phyloP scores from a whole-genome alignment of 2,113 vertebrate species.

The Callipepla californica region DNA sequence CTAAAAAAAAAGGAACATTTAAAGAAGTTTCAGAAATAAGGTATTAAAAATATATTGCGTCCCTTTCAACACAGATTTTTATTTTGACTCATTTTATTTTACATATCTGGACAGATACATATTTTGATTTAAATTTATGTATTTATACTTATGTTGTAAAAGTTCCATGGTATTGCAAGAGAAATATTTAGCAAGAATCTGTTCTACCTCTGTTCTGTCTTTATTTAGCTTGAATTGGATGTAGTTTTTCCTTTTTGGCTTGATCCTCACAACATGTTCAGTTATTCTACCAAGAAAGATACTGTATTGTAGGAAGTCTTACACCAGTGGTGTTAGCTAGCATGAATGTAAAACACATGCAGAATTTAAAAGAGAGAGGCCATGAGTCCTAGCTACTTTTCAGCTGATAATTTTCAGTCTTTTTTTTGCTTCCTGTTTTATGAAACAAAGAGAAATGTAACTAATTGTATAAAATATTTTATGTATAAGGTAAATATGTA shows the following conservation, averaged over 20 bases:
- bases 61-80: not conserved
- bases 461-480: not conserved
- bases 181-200: not conserved
- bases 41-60: not conserved
- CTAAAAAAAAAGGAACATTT: not conserved
- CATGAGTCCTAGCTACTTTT: not conserved
- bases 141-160: not conserved
- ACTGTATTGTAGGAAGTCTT: not conserved
- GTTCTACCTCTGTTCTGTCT: not conserved
- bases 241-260: not conserved
- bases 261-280: not conserved
- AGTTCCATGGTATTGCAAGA: not conserved
- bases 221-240: not conserved
- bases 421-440: not conserved
- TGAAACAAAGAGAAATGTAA: not conserved
- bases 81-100: not conserved
- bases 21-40: not conserved
- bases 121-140: not conserved
- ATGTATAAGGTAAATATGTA: not conserved
- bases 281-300: not conserved
- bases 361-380: not conserved
- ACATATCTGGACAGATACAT: accelerated
- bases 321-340: not conserved
- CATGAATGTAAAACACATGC: not conserved
- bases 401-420: not conserved